Evolutionary conservation across 2,888 invertebrate genomes (phyloP), one percentile per base, ranked within the genome.

Genomic region (Carabus problematicus): DNA sequence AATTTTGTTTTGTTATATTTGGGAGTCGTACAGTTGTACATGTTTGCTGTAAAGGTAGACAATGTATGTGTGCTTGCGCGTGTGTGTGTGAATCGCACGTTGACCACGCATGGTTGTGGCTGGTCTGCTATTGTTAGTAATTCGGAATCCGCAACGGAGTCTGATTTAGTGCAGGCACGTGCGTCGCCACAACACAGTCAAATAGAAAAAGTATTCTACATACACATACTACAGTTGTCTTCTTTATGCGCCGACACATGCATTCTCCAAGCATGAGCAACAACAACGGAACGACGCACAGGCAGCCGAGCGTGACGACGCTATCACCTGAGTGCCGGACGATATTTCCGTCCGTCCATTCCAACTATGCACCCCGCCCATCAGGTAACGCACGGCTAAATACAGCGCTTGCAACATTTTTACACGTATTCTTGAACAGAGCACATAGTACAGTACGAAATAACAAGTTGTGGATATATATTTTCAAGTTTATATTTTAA

Each of bases 121-220:
- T 45, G n/a, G 45, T 11, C 11, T 39, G 40, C 56, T 56, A 56
- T 56, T 56, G 56, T 56, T 56, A 56, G 56, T 56, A 56, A 56
- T 56, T 29, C 56, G 56, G 39, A 56, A 56, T 56, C 56, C 52
- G 18, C 52, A 18, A 29, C 29, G 3, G 7, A 12, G 40, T 56
- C 56, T 56, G 56, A 56, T 56, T 56, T 56, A 56, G 56, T 56
- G 56, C 56, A 56, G 40, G 29, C 56, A 56, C 56, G 40, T 56
- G 56, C 56, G 56, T 39, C 19, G 56, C 14, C 14, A 29, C 39
- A 29, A 29, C 19, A 29, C 29, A 12, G 56, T 29, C 2, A 19
- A 52, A 52, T 52, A 52, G 19, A 52, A 52, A 52, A 16, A 19
- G 14, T 9, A 52, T 52, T 1, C 16, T 18, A 29, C 29, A 29